These are phyloP conservation scores for Solenopsis fugax DNA, from an alignment of 1,140 invertebrate genomes.

Conservation along the genomic window DNA sequence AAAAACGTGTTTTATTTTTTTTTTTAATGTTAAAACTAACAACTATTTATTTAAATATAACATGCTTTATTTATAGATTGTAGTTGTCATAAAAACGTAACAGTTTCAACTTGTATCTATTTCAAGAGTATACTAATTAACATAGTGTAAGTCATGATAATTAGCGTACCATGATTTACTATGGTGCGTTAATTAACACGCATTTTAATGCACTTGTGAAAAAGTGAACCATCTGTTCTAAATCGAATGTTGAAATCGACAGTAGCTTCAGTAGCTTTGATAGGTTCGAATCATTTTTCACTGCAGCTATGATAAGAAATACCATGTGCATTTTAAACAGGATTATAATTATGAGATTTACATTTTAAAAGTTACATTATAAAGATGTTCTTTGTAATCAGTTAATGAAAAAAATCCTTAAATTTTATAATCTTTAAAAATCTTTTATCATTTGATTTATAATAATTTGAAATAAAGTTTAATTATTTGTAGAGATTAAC, in stretches of 20 bases:
- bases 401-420: neutral
- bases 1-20: neutral
- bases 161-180: neutral
- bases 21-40: neutral
- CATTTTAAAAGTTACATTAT: neutral
- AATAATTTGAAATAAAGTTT: neutral
- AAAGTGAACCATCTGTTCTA: slow-evolving; percentile 19
- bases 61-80: neutral
- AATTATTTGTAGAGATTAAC: slow-evolving; percentile 6
- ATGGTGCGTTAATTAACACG: slow-evolving; percentile 1
- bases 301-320: neutral
- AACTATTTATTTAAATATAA: neutral
- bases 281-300: neutral
- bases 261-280: neutral
- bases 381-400: neutral
- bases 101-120: neutral
- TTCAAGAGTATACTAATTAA: slow-evolving; percentile 24
- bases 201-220: neutral
- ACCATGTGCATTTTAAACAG: neutral
- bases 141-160: slow-evolving; percentile 7
- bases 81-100: neutral
- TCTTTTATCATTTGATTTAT: neutral
- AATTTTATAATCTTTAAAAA: neutral
- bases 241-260: neutral
- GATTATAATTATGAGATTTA: neutral